Base-by-base conservation (phyloP, 2,113 vertebrate genomes). In the Hippocampus zosterae region DNA sequence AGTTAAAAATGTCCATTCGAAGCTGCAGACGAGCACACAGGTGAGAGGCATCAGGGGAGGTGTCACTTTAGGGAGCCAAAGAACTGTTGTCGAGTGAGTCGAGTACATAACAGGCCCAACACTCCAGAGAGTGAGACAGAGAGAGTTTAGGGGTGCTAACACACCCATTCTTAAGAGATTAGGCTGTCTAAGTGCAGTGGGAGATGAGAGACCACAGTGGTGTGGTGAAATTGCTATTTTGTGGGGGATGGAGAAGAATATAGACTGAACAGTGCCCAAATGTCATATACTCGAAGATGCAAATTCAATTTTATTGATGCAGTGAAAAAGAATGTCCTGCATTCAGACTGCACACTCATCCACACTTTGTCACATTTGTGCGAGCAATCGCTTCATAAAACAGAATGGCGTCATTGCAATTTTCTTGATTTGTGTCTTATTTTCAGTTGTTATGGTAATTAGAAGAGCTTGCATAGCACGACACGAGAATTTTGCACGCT, bases 11-110 rank as follows among this genome's bases (percentile, higher is more conserved):
- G 27, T 63, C 57, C 27, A 60, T 61, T 44, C 25, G 40, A 23
- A 68, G 18, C 33, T 12, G 13, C 21, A 12, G 69, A 68, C 71
- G 10, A 57, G 67, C 52, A 73, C 50, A 73, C 55, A 75, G 74
- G 71, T 55, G 73, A 71, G 66, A 71, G 72, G 80, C 77, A 77
- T 81, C 85, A 78, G 72, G 84, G 87, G 85, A 89, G 77, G 27
- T 62, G 65, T 62, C 56, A 68, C 79, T 74, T 83, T 68, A 77
- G 82, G 74, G 85, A 88, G 78, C 66, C 52, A 62, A 33, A 67
- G 50, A 74, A 81, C 72, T 86, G 89, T 88, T 90, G 79, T 85
- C 76, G 85, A 89, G 78, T 79, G 82, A 81, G 75, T 87, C 78
- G 78, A 71, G 76, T 77, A 76, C 75, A 84, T 60, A 85, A 77